Conservation (phyloP, 2,113 vertebrate species). For the Hyperopisus bebe region DNA sequence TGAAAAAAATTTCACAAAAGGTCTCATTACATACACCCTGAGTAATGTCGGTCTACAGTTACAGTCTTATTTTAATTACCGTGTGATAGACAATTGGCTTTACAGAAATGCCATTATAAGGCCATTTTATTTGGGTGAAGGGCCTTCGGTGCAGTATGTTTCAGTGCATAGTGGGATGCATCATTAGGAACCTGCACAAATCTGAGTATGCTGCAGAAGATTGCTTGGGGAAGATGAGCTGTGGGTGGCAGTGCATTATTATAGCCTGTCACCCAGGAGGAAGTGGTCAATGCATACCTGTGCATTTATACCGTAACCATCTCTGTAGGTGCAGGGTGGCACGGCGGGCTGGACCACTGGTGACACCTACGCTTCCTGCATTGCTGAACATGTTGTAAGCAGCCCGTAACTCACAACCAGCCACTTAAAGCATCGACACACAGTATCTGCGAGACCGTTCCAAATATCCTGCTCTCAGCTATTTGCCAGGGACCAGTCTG, state of each 20-base stretch:
- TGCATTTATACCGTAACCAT: background rate
- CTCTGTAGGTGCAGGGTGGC: background rate
- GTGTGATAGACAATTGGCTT: background rate
- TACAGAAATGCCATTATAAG: conserved; percentile 2
- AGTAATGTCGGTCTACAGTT: background rate
- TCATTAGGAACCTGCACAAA: background rate
- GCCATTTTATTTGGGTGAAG: background rate
- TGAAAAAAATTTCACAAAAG: background rate
- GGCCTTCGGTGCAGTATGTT: background rate
- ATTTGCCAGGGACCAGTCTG: background rate
- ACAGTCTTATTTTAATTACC: background rate
- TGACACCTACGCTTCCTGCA: background rate
- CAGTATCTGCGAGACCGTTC: background rate
- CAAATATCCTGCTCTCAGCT: background rate
- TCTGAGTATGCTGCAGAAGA: background rate
- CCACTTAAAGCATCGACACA: background rate
- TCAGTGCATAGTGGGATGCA: background rate
- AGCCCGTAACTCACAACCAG: background rate
- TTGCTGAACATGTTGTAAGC: background rate
- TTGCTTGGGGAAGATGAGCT: background rate
- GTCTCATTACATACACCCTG: background rate
- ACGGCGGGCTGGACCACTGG: background rate
- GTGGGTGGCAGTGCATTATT: background rate
- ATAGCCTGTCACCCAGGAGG: background rate
- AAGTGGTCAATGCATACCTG: background rate